These are phyloP conservation scores for Patella pellucida DNA, from an alignment of 2,888 invertebrate species.

Conservation along the genomic window DNA sequence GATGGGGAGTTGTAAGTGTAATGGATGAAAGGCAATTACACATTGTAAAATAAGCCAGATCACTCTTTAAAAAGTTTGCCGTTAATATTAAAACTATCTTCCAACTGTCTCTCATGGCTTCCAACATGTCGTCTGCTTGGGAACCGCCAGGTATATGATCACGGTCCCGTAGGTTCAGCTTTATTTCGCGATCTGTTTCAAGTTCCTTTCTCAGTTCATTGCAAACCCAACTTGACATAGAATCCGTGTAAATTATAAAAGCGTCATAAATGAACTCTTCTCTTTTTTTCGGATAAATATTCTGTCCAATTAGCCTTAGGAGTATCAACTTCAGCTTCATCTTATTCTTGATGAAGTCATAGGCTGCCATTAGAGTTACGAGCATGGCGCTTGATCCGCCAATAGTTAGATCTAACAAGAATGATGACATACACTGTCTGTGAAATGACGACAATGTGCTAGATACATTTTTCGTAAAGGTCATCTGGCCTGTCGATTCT, in stretches of 20 bases:
- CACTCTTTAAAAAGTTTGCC: not conserved
- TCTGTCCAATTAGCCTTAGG: not conserved
- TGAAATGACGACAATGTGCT: not conserved
- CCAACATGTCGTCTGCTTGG: not conserved
- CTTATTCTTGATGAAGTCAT: not conserved
- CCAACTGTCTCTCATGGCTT: not conserved
- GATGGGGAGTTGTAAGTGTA: not conserved
- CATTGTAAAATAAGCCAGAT: not conserved
- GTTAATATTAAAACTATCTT: not conserved
- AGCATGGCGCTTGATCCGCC: not conserved
- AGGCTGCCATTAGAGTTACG: not conserved
- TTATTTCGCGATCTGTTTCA: not conserved
- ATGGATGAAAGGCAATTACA: not conserved
- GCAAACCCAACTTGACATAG: not conserved
- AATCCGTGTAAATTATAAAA: not conserved
- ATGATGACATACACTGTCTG: not conserved
- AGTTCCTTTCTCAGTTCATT: not conserved
- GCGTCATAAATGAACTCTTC: not conserved
- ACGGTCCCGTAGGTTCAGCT: not conserved
- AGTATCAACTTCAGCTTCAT: not conserved
- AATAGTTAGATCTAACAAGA: not conserved
- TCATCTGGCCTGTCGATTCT: not conserved
- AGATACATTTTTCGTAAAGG: not conserved
- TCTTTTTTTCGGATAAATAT: not conserved
- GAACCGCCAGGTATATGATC: not conserved